Evolutionary conservation across 2,113 vertebrate species (phyloP), one percentile per base, ranked within the genome.

Genomic region (Colistium nudipinnis): DNA sequence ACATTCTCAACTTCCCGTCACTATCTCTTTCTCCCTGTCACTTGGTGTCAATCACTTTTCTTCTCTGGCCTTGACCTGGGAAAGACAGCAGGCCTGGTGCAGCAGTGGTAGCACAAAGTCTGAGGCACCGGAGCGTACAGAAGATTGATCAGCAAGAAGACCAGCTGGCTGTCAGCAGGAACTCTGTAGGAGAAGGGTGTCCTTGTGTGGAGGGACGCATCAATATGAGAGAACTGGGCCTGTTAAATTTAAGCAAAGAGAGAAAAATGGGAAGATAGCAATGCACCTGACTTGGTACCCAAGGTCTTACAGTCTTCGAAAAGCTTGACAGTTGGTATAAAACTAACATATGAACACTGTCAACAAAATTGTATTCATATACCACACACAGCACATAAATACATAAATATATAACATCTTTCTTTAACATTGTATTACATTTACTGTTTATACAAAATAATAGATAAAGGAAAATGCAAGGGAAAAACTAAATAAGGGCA

Each of bases 211-310:
- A 98, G 95, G 76, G 97, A 99, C 10, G 96, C 96, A 53, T 96
- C 95, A 4, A 96, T 95, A 71, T 98, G 95, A 78, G 93, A 94
- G 81, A 98, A 98, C 75, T 98, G 97, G 62, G 95, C 96, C 97
- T 99, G 76, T 45, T 27, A 63, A 28, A 17, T 17, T 6, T 55
- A 20, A 65, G 1, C 28, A 61, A 87, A 78, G 49, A 61, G 31
- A 41, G 9, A 41, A 33, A 62, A 54, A 73, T 2, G 4, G 4
- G 4, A 53, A 71, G 47, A 38, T 7, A 11, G 70, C 10, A 28
- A 9, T n/a, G n/a, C n/a, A n/a, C n/a, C n/a, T n/a, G n/a, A n/a
- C n/a, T n/a, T n/a, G n/a, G n/a, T n/a, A n/a, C n/a, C n/a, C n/a
- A n/a, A n/a, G n/a, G n/a, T n/a, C n/a, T n/a, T n/a, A n/a, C n/a